Evolutionary conservation across 2,888 invertebrate species (phyloP), one percentile per base, ranked within the genome.

Genomic region (Morpho helenor): DNA sequence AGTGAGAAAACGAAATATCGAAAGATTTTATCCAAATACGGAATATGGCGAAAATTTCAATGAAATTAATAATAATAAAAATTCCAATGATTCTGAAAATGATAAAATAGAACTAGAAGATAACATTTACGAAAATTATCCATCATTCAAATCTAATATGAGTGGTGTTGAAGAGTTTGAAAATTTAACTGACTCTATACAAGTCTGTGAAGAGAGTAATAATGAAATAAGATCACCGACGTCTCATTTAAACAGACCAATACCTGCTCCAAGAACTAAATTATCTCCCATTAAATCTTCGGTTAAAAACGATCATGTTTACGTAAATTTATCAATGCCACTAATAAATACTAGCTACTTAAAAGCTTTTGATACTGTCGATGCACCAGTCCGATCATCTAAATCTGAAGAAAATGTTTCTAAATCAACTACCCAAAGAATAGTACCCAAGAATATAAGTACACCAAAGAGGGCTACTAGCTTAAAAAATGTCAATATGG

Each of bases 151-250:
- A 61, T 78, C 84, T 5, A 75, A 84, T 65, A 82, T 87, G 56
- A 89, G 87, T 68, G 89, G 86, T 7, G 76, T 86, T 2, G 87
- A 87, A 61, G 74, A 88, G 60, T 94, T 93, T 76, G 93, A 94
- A 76, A 93, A 94, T 73, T 79, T 94, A 57, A 93, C 93, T 48
- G 94, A 94, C 74, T 93, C 93, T 10, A 93, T 94, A 64, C 94
- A 94, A 81, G 91, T 94, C 40, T 92, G 92, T 62, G 94, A 94
- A 76, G 91, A 92, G 63, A 86, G 77, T 52, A 71, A 76, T 31
- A 74, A 82, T 55, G 65, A 70, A 10, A 68, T 82, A 3, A 80
- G 78, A 65, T 62, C 68, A 51, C 86, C 87, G 0, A 91, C 86
- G 10, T 84, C 82, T 61, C 92, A 92, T 39, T 77, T 92, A 52